A percentile compares a stretch with the other conserved stretches of the same genome.
These are phyloP conservation scores for Drosophila differens DNA, from an alignment of 2,888 invertebrate species.

Conservation along the genomic window DNA sequence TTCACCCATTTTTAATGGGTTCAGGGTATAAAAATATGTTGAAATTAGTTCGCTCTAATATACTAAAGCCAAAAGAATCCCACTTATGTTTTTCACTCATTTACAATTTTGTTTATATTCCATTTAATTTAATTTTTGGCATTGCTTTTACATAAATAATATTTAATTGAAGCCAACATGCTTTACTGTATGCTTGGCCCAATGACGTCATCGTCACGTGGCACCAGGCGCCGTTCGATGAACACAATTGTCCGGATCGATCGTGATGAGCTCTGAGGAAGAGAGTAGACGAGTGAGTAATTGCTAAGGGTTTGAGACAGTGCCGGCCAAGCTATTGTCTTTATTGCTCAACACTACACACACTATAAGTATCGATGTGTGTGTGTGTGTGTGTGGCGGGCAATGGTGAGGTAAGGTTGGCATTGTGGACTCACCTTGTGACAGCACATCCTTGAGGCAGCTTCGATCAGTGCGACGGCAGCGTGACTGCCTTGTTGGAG, in stretches of 20 bases:
- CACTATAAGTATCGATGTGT: background rate
- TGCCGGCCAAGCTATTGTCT: background rate
- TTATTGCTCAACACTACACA: no score
- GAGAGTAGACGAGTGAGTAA: background rate
- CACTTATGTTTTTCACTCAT: background rate
- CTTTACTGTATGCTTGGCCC: background rate
- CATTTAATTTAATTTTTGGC: slow-evolving; percentile 3
- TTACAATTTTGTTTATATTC: background rate
- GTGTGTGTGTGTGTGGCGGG: background rate
- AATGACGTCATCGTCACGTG: slow-evolving; percentile 33
- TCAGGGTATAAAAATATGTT: background rate
- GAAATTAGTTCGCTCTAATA: background rate
- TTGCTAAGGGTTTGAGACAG: background rate
- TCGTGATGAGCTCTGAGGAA: slow-evolving; percentile 56
- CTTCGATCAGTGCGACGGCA: slow-evolving; percentile 46
- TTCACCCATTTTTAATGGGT: background rate
- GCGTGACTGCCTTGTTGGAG: slow-evolving; percentile 32
- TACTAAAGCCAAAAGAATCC: background rate
- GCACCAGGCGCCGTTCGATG: slow-evolving; percentile 47
- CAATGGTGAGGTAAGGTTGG: background rate
- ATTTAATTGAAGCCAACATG: slow-evolving; percentile 3
- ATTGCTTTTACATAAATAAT: background rate
- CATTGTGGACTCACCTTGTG: slow-evolving; percentile 39
- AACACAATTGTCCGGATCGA: slow-evolving; percentile 65
- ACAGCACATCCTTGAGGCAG: slow-evolving; percentile 48